Percentiles rank a stretch among this genome's conserved stretches.
These are phyloP conservation scores for Zoanthus solanderi DNA, from an alignment of 92 coral and sea anemone genomes.

Conservation along the genomic window DNA sequence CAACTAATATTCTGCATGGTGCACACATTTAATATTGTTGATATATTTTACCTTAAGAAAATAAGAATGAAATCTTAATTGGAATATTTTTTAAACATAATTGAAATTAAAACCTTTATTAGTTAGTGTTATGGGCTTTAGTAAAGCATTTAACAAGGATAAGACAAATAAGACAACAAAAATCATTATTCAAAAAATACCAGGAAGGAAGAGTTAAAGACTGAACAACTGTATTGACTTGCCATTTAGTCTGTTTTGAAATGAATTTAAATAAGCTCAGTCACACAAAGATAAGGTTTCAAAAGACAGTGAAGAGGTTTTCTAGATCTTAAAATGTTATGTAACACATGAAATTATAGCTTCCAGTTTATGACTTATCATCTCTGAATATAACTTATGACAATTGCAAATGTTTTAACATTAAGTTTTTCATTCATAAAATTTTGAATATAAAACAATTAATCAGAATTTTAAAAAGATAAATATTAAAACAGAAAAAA, in stretches of 20 bases:
- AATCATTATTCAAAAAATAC: not conserved
- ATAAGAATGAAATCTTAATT: no score
- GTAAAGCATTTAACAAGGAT: not conserved
- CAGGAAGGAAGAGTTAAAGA: not conserved
- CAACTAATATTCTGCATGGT: no score
- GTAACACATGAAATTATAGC: not conserved
- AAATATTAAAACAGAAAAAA: not conserved
- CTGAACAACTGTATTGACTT: not conserved
- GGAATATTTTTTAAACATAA: no score
- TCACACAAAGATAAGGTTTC: not conserved
- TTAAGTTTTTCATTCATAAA: not conserved
- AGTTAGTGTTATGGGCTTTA: not conserved
- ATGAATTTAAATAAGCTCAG: not conserved
- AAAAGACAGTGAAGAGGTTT: not conserved
- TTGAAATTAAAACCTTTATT: no score
- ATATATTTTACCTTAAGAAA: no score
- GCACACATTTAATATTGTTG: no score
- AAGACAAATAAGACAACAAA: not conserved
- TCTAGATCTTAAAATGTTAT: not conserved
- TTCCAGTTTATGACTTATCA: not conserved
- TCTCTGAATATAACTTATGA: not conserved
- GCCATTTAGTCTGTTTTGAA: not conserved
- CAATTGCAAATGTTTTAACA: not conserved
- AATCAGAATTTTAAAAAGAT: not conserved
- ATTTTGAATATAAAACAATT: not conserved